Evolutionary conservation across 1,140 invertebrate genomes (phyloP).

Genomic region (Drosophila pachea): DNA sequence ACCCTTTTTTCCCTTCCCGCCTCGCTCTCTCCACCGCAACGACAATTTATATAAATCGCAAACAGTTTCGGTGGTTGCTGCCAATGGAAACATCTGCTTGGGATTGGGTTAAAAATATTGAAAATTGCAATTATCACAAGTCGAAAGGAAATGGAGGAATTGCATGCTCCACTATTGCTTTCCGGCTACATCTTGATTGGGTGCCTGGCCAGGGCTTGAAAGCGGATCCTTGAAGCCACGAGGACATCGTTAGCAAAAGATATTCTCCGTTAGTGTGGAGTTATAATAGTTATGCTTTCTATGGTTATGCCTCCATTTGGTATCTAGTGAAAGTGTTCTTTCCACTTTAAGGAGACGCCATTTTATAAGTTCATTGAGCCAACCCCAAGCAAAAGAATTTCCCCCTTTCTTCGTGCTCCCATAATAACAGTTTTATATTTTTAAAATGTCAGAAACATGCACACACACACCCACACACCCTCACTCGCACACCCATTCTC

Average conservation of each 20-base stretch:
- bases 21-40: not conserved
- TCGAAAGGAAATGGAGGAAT: constrained; percentile 1
- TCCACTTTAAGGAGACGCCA: constrained; percentile 29
- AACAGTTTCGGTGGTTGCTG: constrained; percentile 20
- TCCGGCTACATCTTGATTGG: too few relatives aligned
- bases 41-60: constrained; percentile 9
- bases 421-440: constrained; percentile 55
- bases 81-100: constrained; percentile 5
- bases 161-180: not conserved
- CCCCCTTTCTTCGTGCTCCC: constrained; percentile 37
- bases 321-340: not conserved
- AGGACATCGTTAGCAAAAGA: too few relatives aligned
- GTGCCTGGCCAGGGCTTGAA: too few relatives aligned
- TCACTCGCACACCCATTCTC: not conserved
- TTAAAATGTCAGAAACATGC: constrained; percentile 47
- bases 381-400: constrained; percentile 35
- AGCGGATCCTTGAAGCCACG: too few relatives aligned
- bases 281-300: too few relatives aligned
- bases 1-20: constrained; percentile 43
- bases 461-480: not conserved
- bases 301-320: not conserved
- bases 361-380: constrained; percentile 35
- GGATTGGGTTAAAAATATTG: not conserved
- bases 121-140: not conserved
- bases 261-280: too few relatives aligned